Evolutionary conservation across 2,888 invertebrate genomes (phyloP).

Genomic region (Xanthorhoe designata): DNA sequence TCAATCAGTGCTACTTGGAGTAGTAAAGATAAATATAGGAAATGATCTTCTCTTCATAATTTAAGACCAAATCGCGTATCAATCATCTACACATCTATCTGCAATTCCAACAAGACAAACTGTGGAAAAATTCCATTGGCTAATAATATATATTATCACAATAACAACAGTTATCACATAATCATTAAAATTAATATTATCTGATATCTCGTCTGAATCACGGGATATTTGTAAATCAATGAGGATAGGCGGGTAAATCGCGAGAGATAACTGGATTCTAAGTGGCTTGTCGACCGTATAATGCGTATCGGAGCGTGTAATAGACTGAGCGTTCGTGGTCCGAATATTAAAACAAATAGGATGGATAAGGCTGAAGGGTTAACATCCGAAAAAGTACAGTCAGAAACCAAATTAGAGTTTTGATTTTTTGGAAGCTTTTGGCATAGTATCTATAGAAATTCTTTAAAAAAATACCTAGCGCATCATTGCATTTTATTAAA

Average conservation of each 20-base stretch:
- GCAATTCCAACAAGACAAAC: neutral
- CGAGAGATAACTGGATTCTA: constrained; percentile 12
- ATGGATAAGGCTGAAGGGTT: constrained; percentile 7
- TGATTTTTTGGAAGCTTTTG: constrained; percentile 5
- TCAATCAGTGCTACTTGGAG: too few relatives aligned
- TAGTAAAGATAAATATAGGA: too few relatives aligned
- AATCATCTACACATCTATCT: too few relatives aligned
- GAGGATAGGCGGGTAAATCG: constrained; percentile 11
- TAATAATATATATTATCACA: constrained; percentile 2
- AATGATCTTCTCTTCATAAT: too few relatives aligned
- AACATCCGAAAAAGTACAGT: neutral
- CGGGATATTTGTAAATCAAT: constrained; percentile 8
- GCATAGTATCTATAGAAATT: neutral
- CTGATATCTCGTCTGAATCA: neutral
- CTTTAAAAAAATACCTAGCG: neutral
- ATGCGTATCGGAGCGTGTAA: constrained; percentile 12
- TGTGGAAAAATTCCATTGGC: neutral
- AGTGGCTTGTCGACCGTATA: constrained; percentile 19
- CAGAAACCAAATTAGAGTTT: neutral
- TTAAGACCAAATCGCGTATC: too few relatives aligned
- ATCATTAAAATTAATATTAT: neutral
- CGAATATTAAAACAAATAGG: constrained; percentile 17
- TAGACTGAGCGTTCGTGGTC: constrained; percentile 10
- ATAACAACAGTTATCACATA: neutral
- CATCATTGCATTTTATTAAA: neutral